A percentile compares a stretch with the other conserved stretches of the same genome.
phyloP scores from a whole-genome alignment of 2,888 invertebrate species.

The Parnassius glacialis region DNA sequence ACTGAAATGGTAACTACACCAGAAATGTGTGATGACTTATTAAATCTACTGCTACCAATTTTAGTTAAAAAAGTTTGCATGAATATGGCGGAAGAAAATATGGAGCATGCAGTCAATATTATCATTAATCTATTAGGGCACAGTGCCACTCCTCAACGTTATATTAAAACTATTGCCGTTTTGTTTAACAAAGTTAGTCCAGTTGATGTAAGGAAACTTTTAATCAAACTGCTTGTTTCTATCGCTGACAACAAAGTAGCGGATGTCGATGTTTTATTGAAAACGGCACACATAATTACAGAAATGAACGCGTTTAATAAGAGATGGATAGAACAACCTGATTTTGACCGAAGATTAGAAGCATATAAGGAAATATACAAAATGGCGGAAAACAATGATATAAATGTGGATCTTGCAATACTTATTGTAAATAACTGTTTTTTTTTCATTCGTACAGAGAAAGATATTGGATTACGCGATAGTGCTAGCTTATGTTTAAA shows the following conservation, averaged over 20 bases:
- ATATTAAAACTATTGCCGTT: slow-evolving; percentile 86
- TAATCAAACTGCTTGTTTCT: slow-evolving; percentile 83
- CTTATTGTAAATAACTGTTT: slow-evolving; percentile 91
- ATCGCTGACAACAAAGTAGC: slow-evolving; percentile 73
- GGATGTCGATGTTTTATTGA: slow-evolving; percentile 67
- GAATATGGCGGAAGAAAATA: slow-evolving; percentile 84
- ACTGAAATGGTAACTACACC: slow-evolving; percentile 87
- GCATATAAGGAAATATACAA: slow-evolving; percentile 86
- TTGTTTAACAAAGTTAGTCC: slow-evolving; percentile 85
- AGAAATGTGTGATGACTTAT: slow-evolving; percentile 84
- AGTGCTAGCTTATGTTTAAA: slow-evolving; percentile 88
- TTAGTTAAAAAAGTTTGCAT: slow-evolving; percentile 83
- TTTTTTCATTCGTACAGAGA: slow-evolving; percentile 87
- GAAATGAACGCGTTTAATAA: slow-evolving; percentile 94
- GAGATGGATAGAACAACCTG: slow-evolving; percentile 96
- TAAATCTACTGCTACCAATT: slow-evolving; percentile 87
- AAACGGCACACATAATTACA: slow-evolving; percentile 77
- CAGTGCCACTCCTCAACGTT: slow-evolving; percentile 82
- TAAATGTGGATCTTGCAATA: slow-evolving; percentile 84
- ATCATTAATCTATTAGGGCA: slow-evolving; percentile 87
- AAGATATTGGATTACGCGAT: slow-evolving; percentile 91
- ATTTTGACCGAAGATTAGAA: slow-evolving; percentile 90
- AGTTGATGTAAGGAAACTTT: slow-evolving; percentile 84
- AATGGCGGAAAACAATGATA: slow-evolving; percentile 66
- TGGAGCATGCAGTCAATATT: slow-evolving; percentile 86